A percentile compares a stretch with the other conserved stretches of the same genome.
Evolutionary conservation across 2,888 invertebrate genomes (phyloP).

Genomic region (Caenorhabditis macrosperma): DNA sequence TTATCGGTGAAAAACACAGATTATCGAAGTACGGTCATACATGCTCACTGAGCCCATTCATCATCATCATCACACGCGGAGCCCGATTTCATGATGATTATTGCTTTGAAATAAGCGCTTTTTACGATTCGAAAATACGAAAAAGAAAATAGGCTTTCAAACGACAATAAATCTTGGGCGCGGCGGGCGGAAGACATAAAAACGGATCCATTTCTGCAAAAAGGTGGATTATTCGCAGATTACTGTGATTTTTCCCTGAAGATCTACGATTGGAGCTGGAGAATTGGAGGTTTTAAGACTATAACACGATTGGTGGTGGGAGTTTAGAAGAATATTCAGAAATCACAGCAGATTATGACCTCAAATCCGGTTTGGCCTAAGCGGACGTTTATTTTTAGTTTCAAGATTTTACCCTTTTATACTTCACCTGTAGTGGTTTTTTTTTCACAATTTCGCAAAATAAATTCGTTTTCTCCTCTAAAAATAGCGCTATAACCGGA

Average conservation of each 20-base stretch:
- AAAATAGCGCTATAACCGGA: too few species aligned
- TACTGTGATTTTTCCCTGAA: too few species aligned
- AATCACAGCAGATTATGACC: conserved; percentile 26
- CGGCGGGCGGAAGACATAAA: neutral
- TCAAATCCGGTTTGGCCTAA: conserved; percentile 23
- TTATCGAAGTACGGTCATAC: conserved; percentile 20
- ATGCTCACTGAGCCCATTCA: conserved; percentile 5
- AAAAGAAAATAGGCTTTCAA: neutral
- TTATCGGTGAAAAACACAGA: conserved; percentile 7
- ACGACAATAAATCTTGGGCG: neutral
- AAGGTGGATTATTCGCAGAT: neutral
- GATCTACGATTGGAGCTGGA: too few species aligned
- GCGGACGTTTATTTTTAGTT: conserved; percentile 13
- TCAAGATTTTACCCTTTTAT: too few species aligned
- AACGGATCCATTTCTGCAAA: neutral
- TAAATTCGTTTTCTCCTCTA: neutral
- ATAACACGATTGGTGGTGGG: too few species aligned
- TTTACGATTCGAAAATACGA: neutral
- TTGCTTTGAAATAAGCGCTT: neutral
- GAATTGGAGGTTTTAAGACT: too few species aligned
- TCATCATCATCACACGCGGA: neutral
- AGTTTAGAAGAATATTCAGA: neutral
- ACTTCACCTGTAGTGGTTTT: neutral
- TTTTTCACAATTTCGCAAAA: neutral
- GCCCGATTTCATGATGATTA: neutral